Base-by-base conservation (phyloP, 2,888 invertebrate species). In the Sesia bembeciformis region DNA sequence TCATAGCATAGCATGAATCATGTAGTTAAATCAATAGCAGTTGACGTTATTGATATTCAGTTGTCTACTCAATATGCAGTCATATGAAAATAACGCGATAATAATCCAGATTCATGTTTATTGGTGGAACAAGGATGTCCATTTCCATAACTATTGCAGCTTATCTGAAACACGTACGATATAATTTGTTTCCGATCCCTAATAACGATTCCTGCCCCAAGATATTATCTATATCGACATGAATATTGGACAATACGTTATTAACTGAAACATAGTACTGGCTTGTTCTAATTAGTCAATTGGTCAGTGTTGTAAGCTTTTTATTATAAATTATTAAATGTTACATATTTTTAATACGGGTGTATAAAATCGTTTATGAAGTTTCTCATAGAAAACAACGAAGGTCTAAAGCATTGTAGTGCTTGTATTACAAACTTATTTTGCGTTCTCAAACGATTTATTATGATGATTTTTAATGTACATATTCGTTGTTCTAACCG, bases 161-260 rank as follows among this genome's bases (percentile, higher is more conserved):
- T 73, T 74, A 76, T 76, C 73, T 63, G 60, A 62, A 56, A 64
- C 76, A 74, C 76, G 72, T 78, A 68, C 60, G 56, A 54, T 58
- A 68, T 76, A 74, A 78, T 77, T 77, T 76, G 72, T 72, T 71
- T 67, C 65, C 63, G 68, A 68, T 67, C 69, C 69, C 62, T 74
- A 72, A 74, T 76, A 76, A 79, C 76, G 68, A 70, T 63, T 60
- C 59, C 42, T 58, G 63, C 63, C 59, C 57, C 60, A 52, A 65
- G 79, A 80, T 79, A 70, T 62, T 72, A 80, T 81, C 78, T 70
- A 58, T 66, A 72, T 63, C 60, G 64, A 66, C 66, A 70, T 70
- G 71, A 78, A 77, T 74, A 76, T 78, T 73, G 74, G 78, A 70
- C 66, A 71, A 68, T 66, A 62, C 6, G 46, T 51, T 39, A 53